Percentiles rank a stretch among this genome's conserved stretches.
phyloP scores from a whole-genome alignment of 2,797 vertebrate genomes.

The Rachycentron canadum region DNA sequence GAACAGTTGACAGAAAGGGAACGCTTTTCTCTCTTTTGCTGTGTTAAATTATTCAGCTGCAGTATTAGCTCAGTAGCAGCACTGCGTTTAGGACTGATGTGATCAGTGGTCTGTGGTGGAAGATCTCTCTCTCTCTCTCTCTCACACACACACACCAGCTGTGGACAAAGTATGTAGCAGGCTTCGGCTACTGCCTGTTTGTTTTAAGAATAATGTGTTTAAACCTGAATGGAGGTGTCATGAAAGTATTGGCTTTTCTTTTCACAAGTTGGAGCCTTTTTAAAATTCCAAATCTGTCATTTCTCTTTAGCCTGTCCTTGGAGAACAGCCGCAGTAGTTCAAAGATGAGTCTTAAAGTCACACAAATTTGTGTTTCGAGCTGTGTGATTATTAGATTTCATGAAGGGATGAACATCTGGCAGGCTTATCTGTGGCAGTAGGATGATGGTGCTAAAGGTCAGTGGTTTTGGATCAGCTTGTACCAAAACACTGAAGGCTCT shows the following conservation, averaged over 20 bases:
- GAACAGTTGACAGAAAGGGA: conserved; percentile 44
- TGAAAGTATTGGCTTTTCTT: neutral
- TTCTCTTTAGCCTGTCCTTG: neutral
- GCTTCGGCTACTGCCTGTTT: conserved; percentile 16
- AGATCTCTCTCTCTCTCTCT: too few relatives aligned
- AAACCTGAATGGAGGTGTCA: neutral
- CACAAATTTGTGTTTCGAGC: neutral
- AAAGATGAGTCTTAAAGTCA: neutral
- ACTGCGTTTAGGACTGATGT: conserved; percentile 64
- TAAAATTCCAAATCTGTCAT: neutral
- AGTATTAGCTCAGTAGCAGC: conserved; percentile 78
- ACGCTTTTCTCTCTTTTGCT: conserved; percentile 52
- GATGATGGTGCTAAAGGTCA: conserved; percentile 35
- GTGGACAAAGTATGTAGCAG: conserved; percentile 35
- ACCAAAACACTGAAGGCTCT: conserved; percentile 15
- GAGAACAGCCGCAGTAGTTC: conserved; percentile 3
- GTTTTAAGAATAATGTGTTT: neutral
- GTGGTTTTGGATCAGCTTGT: conserved; percentile 37
- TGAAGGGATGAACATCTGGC: conserved; percentile 29
- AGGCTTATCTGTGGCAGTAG: conserved; percentile 36
- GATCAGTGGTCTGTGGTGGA: conserved; percentile 76
- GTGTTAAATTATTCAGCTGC: conserved; percentile 81
- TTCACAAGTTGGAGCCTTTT: neutral
- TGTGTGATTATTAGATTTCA: conserved; percentile 24
- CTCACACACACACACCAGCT: neutral